Evolutionary conservation across 2,797 vertebrate genomes (phyloP).

Genomic region (Pangasius mekongensis): DNA sequence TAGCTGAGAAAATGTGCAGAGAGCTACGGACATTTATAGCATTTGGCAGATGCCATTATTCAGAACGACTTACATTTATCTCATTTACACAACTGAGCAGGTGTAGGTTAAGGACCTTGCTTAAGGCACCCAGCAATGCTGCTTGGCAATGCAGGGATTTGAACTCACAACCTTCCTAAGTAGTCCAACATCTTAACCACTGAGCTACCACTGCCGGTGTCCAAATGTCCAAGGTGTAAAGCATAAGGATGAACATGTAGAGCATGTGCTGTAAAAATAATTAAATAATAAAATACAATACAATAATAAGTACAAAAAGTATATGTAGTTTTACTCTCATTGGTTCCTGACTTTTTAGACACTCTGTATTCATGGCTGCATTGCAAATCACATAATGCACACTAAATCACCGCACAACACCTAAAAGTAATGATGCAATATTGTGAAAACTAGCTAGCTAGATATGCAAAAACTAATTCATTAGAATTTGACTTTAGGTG

Average conservation of each 20-base stretch:
- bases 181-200: background rate
- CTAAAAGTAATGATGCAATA: background rate
- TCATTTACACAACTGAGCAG: background rate
- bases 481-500: background rate
- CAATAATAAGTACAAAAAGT: background rate
- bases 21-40: background rate
- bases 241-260: background rate
- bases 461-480: background rate
- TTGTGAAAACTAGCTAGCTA: background rate
- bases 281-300: background rate
- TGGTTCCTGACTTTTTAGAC: background rate
- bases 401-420: background rate
- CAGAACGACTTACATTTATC: background rate
- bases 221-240: background rate
- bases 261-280: background rate
- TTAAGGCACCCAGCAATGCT: background rate
- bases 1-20: background rate
- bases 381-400: background rate
- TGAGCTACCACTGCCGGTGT: background rate
- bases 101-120: background rate
- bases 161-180: background rate
- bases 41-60: background rate
- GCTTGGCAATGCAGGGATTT: background rate
- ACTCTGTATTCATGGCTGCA: background rate
- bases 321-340: background rate